Conservation (phyloP, 64 coral and sea anemone genomes). For the Montipora sp. region DNA sequence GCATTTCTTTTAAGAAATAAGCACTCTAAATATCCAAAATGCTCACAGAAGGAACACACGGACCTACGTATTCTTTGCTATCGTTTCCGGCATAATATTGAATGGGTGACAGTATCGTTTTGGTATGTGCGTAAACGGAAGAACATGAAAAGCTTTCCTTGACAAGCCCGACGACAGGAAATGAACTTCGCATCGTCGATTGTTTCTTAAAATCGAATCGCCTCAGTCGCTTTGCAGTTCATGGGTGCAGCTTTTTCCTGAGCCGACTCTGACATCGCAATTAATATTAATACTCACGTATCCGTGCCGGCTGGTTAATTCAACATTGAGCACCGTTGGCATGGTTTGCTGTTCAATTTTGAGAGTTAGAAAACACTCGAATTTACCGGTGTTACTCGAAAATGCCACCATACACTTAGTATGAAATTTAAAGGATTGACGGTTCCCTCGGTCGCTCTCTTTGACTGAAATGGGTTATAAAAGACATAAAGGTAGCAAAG, state of each 20-base stretch:
- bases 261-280: background rate
- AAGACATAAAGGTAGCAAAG: too few species aligned
- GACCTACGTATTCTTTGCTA: background rate
- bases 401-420: too few species aligned
- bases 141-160: slow-evolving; percentile 8
- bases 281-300: background rate
- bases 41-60: background rate
- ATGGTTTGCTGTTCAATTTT: background rate
- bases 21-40: too few species aligned
- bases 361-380: too few species aligned
- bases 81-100: background rate
- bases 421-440: too few species aligned
- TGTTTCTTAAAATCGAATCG: background rate
- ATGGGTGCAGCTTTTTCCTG: background rate
- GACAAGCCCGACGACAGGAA: slow-evolving; percentile 14
- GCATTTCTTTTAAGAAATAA: too few species aligned
- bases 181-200: slow-evolving; percentile 19
- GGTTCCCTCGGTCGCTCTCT: too few species aligned
- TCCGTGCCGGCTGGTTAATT: background rate
- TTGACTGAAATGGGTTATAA: too few species aligned
- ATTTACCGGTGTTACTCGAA: too few species aligned
- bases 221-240: background rate
- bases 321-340: slow-evolving; percentile 34
- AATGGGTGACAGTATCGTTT: background rate
- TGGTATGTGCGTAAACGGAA: background rate